phyloP scores from a whole-genome alignment of 1,140 invertebrate genomes.

The Coptotermes formosanus region DNA sequence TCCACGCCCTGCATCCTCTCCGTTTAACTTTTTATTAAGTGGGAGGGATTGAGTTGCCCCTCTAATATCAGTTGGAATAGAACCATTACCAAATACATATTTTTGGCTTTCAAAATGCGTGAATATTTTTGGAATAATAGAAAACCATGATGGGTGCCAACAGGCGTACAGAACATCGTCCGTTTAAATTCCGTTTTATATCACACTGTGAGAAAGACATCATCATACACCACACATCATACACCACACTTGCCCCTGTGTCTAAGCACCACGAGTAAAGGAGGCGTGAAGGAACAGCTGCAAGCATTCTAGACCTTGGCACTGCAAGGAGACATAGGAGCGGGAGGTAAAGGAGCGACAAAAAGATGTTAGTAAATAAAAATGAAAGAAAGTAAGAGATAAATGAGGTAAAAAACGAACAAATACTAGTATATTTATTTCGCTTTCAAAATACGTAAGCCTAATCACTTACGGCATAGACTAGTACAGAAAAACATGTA shows the following conservation, averaged over 20 bases:
- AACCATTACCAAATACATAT: background rate
- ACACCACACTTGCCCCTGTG: background rate
- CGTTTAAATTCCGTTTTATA: background rate
- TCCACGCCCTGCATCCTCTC: conserved; percentile 11
- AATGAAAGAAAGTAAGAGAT: background rate
- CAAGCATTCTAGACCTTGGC: background rate
- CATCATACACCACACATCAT: background rate
- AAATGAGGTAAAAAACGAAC: background rate
- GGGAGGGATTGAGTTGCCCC: background rate
- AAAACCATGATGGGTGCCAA: background rate
- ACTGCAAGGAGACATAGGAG: background rate
- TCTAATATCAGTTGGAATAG: background rate
- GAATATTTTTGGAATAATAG: background rate
- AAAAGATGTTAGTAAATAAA: background rate
- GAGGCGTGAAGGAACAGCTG: too few relatives aligned
- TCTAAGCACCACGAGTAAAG: too few relatives aligned
- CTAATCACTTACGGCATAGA: too few relatives aligned
- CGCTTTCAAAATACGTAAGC: too few relatives aligned
- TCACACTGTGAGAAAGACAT: background rate
- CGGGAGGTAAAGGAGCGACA: background rate
- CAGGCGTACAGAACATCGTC: background rate
- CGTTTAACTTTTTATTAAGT: background rate
- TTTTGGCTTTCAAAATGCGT: background rate
- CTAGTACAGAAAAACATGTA: too few relatives aligned
- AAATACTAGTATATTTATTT: too few relatives aligned